A percentile compares a stretch with the other conserved stretches of the same genome.
Conservation (phyloP, 1,140 invertebrate genomes). For the Aphis gossypii region DNA sequence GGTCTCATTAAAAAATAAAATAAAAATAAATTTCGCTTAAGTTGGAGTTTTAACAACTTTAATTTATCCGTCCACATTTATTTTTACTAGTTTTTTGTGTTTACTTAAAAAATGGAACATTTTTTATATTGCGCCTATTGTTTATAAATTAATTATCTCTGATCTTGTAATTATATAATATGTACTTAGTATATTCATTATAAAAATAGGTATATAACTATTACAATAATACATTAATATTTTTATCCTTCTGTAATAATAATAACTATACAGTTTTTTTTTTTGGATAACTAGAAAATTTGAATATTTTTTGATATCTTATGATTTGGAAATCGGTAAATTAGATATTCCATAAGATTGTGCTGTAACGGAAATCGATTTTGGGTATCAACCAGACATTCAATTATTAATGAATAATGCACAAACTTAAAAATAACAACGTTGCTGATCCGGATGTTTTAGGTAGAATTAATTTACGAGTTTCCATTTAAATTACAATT, state of each 20-base stretch:
- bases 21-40: neutral
- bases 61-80: neutral
- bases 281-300: neutral
- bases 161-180: neutral
- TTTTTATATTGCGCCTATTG: neutral
- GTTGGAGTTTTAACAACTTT: neutral
- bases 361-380: neutral
- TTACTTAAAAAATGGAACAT: neutral
- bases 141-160: neutral
- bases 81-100: neutral
- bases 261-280: neutral
- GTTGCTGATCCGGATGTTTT: neutral
- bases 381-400: neutral
- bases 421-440: neutral
- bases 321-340: neutral
- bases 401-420: slow-evolving; percentile 16
- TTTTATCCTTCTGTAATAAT: neutral
- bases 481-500: neutral
- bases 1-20: slow-evolving; percentile 26
- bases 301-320: neutral
- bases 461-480: neutral
- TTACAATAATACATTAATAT: neutral
- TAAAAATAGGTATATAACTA: neutral
- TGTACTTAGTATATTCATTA: neutral
- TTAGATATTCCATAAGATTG: slow-evolving; percentile 31